phyloP scores from a whole-genome alignment of 2,113 vertebrate genomes.

The Setophaga petechia region DNA sequence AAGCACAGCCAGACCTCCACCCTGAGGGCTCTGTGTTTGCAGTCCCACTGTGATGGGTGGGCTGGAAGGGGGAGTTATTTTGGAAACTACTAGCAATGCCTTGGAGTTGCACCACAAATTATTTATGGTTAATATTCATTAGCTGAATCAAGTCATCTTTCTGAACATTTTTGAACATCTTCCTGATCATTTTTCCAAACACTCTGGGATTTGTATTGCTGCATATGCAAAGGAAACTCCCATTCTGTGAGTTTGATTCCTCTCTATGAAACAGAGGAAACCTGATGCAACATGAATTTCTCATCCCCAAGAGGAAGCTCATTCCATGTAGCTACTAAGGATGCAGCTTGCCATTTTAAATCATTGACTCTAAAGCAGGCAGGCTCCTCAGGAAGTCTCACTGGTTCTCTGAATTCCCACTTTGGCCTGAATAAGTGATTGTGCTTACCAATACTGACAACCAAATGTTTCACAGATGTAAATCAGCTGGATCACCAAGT shows the following conservation, averaged over 20 bases:
- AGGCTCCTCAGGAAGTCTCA: not conserved
- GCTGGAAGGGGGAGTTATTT: not conserved
- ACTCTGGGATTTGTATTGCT: not conserved
- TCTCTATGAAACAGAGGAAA: not conserved
- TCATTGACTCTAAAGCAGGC: not conserved
- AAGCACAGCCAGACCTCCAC: not conserved
- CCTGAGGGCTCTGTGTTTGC: not conserved
- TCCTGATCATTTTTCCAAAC: not conserved
- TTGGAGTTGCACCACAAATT: not conserved
- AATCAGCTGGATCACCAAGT: not conserved
- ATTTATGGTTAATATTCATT: not conserved
- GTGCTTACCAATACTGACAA: not conserved
- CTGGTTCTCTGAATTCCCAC: not conserved
- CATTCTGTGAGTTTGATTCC: fast-evolving
- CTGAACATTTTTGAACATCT: not conserved
- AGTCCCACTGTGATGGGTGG: not conserved
- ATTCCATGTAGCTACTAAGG: not conserved
- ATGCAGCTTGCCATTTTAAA: not conserved
- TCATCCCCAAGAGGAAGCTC: not conserved
- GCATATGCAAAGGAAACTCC: not conserved
- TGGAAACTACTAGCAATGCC: too few relatives aligned
- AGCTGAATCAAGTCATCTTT: not conserved
- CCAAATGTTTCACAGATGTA: not conserved
- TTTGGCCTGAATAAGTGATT: not conserved
- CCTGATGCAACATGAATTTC: not conserved